Base-by-base conservation (phyloP, 2,113 vertebrate genomes). In the Carettochelys insculpta region DNA sequence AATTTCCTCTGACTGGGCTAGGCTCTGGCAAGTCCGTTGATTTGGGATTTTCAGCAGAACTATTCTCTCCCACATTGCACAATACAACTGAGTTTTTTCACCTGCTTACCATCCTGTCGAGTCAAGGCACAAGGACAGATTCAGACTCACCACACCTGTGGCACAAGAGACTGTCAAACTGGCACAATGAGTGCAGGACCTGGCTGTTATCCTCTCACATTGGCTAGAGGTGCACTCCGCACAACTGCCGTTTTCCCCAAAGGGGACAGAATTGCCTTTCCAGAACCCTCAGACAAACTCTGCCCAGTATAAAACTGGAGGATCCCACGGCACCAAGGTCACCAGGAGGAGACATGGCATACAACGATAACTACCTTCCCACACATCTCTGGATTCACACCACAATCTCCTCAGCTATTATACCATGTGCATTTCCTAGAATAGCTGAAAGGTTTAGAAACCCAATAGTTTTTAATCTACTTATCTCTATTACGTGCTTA, bases 241-340 rank as follows among this genome's bases (percentile, higher is more conserved):
- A n/a, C 50, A 14, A 8, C 11, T 14, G 11, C 31, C 17, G 11
- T 31, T 34, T 51, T 20, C 22, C 24, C 76, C 20, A 22, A 47
- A 77, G 16, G 3, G 10, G 8, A 8, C 47, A 50, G 45, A 8
- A 20, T 20, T 34, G 19, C 47, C 76, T 29, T 31, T 77, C 9
- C 47, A 77, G 6, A 71, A 17, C 6, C 8, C 9, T 43, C 3
- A 11, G 34, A 38, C 11, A 34, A 65, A 65, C 8, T 65, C 31
- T 65, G 17, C 3, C 34, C 4, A 2, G 8, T 1, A 20, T 8
- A 8, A 17, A 38, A n/a, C 5, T 34, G 9, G 61, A 65, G 17
- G 22, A 20, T 52, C 34, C 11, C 34, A 8, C 7, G 38, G 34
- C 50, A 13, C 29, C 29, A 77, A 47, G 9, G 29, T 50, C 75